Evolutionary conservation across 2,113 vertebrate genomes (phyloP), one percentile per base, ranked within the genome.

Genomic region (Peucedramus taeniatus): DNA sequence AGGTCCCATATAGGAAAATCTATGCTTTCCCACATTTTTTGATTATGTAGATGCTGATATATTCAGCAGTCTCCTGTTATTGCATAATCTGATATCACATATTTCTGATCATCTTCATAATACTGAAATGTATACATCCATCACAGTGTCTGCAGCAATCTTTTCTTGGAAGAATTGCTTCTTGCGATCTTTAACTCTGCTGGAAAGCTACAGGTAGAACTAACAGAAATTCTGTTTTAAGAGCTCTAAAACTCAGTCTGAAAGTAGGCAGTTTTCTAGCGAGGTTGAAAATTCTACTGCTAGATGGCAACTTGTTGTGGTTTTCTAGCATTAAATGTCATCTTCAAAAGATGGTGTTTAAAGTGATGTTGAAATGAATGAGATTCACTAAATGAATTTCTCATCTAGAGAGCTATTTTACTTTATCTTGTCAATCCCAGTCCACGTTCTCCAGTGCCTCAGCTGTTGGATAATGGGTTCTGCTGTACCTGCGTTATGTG

Each of bases 281-380:
- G 13, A 92, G 30, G 27, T 19, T 80, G 30, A 85, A 83, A 66
- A 50, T 31, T 63, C 35, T 88, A 0, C n/a, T 61, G 4, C 40
- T 64, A 44, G 30, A 5, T 82, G 31, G 11, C n/a, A 60, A 5
- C 40, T 65, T 72, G 23, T 0, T 76, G 30, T 0, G 1, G 10
- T 35, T 91, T 51, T 39, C 45, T 65, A 37, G 42, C 21, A 26
- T 92, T 83, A 64, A 59, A 30, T 31, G 7, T 30, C 3, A 0
- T 71, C 76, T 39, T 83, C 24, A 44, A 40, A 76, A 79, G 57
- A n/a, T 2, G 0, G 7, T 39, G 37, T 60, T 90, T 47, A 33
- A 72, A 88, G 24, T 57, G 49, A 35, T 57, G 42, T 54, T 93
- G 75, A 51, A 66, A 39, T 33, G 39, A 76, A 70, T 49, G 63